A percentile compares a stretch with the other conserved stretches of the same genome.
phyloP scores from a whole-genome alignment of 1,140 invertebrate genomes.

The Ostrea edulis region DNA sequence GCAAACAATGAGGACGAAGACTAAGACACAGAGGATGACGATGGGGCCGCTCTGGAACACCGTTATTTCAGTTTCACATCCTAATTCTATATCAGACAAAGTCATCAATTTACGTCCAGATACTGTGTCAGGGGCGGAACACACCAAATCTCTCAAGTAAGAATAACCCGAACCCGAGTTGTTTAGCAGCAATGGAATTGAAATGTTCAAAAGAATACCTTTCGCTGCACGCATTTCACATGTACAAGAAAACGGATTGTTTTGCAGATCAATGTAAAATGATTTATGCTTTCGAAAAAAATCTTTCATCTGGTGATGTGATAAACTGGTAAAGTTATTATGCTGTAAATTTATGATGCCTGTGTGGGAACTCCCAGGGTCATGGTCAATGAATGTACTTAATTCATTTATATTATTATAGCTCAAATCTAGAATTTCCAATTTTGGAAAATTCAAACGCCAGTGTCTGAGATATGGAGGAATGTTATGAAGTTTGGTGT shows the following conservation, averaged over 20 bases:
- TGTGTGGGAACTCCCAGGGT: background rate
- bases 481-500: constrained; percentile 1
- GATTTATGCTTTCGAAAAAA: background rate
- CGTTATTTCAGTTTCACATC: constrained; percentile 36
- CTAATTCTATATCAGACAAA: constrained; percentile 18
- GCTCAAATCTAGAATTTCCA: constrained; percentile 47
- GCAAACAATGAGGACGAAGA: constrained; percentile 24
- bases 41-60: constrained; percentile 44
- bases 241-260: constrained; percentile 57
- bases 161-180: constrained; percentile 36
- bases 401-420: constrained; percentile 53
- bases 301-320: background rate
- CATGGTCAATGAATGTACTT: constrained; percentile 36
- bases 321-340: constrained; percentile 42
- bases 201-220: constrained; percentile 13
- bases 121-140: constrained; percentile 38
- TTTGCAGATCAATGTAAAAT: constrained; percentile 45
- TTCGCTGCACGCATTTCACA: constrained; percentile 56
- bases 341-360: constrained; percentile 49
- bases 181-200: background rate
- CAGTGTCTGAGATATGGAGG: constrained; percentile 48
- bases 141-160: constrained; percentile 50
- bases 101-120: constrained; percentile 41
- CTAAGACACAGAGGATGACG: constrained; percentile 30
- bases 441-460: constrained; percentile 43